phyloP scores from a whole-genome alignment of 92 coral and sea anemone genomes.

The Parazoanthus atlanticus region DNA sequence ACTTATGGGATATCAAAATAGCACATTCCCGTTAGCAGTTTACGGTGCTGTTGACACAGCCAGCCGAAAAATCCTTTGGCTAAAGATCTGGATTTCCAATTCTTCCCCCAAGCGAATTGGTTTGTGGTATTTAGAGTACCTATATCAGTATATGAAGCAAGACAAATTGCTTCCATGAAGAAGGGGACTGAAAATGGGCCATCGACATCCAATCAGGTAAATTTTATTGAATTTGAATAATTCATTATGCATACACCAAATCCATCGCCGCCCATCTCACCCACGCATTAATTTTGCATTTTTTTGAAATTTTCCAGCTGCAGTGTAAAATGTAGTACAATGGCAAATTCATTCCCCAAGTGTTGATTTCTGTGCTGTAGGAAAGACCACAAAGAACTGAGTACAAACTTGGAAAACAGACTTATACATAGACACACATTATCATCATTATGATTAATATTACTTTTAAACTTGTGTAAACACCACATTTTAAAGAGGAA shows the following conservation, averaged over 20 bases:
- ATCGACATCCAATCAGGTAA: constrained; percentile 35
- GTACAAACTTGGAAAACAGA: no score
- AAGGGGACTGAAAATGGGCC: constrained; percentile 30
- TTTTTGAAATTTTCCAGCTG: no score
- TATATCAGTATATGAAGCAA: constrained; percentile 42
- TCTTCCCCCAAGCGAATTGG: constrained; percentile 56
- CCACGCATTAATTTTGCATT: no score
- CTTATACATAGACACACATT: no score
- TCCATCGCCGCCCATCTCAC: no score
- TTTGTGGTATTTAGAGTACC: constrained; percentile 44
- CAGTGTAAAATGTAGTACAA: no score
- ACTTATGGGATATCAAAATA: constrained; percentile 38
- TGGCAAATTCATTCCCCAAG: no score
- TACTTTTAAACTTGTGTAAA: no score
- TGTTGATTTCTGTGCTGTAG: no score
- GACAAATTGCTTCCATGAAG: constrained; percentile 46
- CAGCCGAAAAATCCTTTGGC: constrained; percentile 47
- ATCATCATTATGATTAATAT: no score
- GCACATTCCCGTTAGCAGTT: constrained; percentile 33
- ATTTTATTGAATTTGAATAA: not conserved
- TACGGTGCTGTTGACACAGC: constrained; percentile 35
- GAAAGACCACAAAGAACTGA: no score
- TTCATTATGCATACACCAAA: not conserved
- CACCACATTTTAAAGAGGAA: no score
- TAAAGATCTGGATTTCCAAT: constrained; percentile 50